Conservation (phyloP, 2,888 invertebrate genomes). For the Eumacrocentrus americanus region DNA sequence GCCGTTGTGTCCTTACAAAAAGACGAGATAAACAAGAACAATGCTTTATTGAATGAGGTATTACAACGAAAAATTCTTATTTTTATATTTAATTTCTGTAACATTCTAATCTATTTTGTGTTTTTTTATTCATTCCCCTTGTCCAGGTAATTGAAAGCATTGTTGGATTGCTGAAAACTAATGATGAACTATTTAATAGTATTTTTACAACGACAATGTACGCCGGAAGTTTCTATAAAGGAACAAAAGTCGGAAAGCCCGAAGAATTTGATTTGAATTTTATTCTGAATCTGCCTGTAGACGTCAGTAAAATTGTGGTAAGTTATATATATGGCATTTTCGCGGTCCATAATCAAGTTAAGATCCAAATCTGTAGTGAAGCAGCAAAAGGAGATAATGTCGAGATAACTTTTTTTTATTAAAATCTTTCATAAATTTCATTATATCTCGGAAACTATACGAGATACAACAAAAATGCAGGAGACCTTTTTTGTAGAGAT, state of each 20-base stretch:
- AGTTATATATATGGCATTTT: slow-evolving; percentile 1
- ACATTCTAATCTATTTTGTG: not conserved
- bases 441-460: too few relatives aligned
- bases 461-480: too few relatives aligned
- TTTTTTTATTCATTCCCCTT: not conserved
- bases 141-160: slow-evolving; percentile 43
- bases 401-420: too few relatives aligned
- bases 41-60: slow-evolving; percentile 38
- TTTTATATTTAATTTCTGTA: not conserved
- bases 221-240: slow-evolving; percentile 69
- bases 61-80: not conserved
- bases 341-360: too few relatives aligned
- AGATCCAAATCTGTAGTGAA: too few relatives aligned
- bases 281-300: slow-evolving; percentile 65
- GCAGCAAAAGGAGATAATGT: too few relatives aligned
- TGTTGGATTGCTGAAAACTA: slow-evolving; percentile 48
- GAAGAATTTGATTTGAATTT: slow-evolving; percentile 71
- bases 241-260: slow-evolving; percentile 66
- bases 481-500: too few relatives aligned
- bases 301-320: slow-evolving; percentile 56
- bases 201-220: slow-evolving; percentile 58
- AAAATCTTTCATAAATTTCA: too few relatives aligned
- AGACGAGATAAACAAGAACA: slow-evolving; percentile 35
- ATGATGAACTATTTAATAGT: slow-evolving; percentile 50
- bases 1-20: slow-evolving; percentile 42